These are phyloP conservation scores for Nephrocerus scutellatus DNA, from an alignment of 2,888 invertebrate species.

Conservation along the genomic window DNA sequence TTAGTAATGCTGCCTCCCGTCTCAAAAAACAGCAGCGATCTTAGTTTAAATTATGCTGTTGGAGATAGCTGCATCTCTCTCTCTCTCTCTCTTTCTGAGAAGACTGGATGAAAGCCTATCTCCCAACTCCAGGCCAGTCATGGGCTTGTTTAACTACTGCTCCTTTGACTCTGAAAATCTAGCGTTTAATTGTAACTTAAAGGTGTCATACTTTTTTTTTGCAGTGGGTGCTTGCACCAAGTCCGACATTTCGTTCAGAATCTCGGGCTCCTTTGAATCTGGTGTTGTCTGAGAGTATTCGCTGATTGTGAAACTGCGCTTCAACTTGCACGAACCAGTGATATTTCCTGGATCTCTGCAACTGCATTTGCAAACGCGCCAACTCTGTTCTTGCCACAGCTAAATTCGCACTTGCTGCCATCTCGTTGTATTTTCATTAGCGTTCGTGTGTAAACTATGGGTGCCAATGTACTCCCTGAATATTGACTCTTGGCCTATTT, in stretches of 20 bases:
- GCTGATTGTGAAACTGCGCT: neutral
- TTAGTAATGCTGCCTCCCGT: slow-evolving; percentile 1
- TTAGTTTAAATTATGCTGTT: slow-evolving; percentile 5
- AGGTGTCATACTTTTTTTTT: slow-evolving; percentile 2
- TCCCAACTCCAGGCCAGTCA: slow-evolving; percentile 5
- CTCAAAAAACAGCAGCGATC: slow-evolving; percentile 3
- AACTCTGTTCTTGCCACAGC: no score
- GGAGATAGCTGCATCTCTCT: slow-evolving; percentile 4
- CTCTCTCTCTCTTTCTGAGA: slow-evolving; percentile 1
- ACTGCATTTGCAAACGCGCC: no score
- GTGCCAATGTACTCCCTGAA: no score
- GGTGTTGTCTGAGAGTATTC: slow-evolving; percentile 1
- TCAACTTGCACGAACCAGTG: slow-evolving; percentile 1
- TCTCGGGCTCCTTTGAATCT: slow-evolving; percentile 3
- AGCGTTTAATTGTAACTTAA: neutral
- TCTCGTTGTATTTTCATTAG: no score
- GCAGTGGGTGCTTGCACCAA: neutral
- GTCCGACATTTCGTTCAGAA: neutral
- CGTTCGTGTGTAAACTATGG: no score
- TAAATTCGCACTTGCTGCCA: no score
- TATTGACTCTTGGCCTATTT: no score
- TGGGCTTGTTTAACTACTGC: neutral
- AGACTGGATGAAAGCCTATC: slow-evolving; percentile 9
- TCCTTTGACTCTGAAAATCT: slow-evolving; percentile 1
- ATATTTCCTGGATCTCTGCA: no score